Percentiles rank a stretch among this genome's conserved stretches.
phyloP scores from a whole-genome alignment of 2,797 vertebrate genomes.

The Muraenolepis orangiensis region DNA sequence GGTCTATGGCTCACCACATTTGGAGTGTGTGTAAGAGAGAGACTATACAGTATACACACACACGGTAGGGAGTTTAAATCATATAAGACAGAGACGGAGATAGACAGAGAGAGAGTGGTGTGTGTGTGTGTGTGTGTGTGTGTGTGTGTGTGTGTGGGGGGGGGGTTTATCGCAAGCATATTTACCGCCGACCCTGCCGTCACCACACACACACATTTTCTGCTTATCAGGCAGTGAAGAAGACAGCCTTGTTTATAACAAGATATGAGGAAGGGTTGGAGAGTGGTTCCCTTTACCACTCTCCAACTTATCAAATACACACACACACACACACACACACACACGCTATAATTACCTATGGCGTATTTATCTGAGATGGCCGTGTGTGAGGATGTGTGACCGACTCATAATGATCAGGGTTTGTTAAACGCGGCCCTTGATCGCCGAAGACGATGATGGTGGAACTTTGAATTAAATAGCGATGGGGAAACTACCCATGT shows the following conservation, averaged over 20 bases:
- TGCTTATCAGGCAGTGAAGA: constrained; percentile 61
- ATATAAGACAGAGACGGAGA: too few species aligned
- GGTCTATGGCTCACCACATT: neutral
- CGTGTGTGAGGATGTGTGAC: constrained; percentile 46
- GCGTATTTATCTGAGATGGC: constrained; percentile 71
- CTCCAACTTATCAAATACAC: constrained; percentile 73
- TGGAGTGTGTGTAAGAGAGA: too few species aligned
- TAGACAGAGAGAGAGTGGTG: too few species aligned
- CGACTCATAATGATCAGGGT: constrained; percentile 61
- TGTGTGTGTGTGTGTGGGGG: neutral
- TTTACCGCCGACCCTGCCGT: constrained; percentile 45
- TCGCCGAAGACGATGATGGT: constrained; percentile 51
- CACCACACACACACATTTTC: constrained; percentile 16
- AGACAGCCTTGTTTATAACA: constrained; percentile 62
- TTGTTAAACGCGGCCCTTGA: constrained; percentile 42
- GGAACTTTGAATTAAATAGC: neutral
- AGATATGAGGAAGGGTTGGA: constrained; percentile 50
- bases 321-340: too few species aligned
- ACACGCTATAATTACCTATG: constrained; percentile 72
- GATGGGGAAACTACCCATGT: neutral
- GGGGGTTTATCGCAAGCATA: constrained; percentile 24
- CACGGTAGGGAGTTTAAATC: too few species aligned
- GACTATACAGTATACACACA: too few species aligned
- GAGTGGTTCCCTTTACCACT: constrained; percentile 44
- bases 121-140: too few species aligned